Evolutionary conservation across 2,888 invertebrate genomes (phyloP).

Genomic region (Ormia ochracea): DNA sequence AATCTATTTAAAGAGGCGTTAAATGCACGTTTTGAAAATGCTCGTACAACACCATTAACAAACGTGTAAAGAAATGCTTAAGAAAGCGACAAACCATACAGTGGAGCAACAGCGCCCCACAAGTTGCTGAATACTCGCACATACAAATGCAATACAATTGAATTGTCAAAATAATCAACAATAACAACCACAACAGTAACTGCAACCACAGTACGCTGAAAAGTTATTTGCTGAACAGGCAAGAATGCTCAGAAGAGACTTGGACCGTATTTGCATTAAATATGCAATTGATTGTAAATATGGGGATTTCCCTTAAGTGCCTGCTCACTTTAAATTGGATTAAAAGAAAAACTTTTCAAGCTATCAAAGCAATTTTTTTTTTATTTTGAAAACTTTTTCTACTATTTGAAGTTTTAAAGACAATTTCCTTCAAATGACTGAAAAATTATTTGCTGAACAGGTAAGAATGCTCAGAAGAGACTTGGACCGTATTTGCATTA

Average conservation of each 20-base stretch:
- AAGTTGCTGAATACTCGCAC: background rate
- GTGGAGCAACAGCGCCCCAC: background rate
- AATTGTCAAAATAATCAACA: background rate
- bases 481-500: no score
- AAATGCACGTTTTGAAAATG: conserved; percentile 13
- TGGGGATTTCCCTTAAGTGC: no score
- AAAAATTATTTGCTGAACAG: background rate
- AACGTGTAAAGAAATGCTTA: background rate
- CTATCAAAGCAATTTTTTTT: no score
- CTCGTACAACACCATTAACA: conserved; percentile 1
- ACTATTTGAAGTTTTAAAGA: no score
- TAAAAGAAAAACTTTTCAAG: no score
- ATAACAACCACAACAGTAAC: background rate
- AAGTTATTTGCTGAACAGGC: background rate
- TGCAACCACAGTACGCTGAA: background rate
- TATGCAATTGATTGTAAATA: no score
- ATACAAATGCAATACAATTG: background rate
- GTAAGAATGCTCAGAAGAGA: background rate
- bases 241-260: background rate
- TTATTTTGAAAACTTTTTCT: no score
- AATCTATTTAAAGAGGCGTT: conserved; percentile 43
- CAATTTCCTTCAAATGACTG: no score
- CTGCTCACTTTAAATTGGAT: no score
- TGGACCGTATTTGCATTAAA: no score
- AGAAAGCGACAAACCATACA: background rate